A percentile compares a stretch with the other conserved stretches of the same genome.
Evolutionary conservation across 2,797 vertebrate species (phyloP).

Genomic region (Phrynocephalus forsythii): DNA sequence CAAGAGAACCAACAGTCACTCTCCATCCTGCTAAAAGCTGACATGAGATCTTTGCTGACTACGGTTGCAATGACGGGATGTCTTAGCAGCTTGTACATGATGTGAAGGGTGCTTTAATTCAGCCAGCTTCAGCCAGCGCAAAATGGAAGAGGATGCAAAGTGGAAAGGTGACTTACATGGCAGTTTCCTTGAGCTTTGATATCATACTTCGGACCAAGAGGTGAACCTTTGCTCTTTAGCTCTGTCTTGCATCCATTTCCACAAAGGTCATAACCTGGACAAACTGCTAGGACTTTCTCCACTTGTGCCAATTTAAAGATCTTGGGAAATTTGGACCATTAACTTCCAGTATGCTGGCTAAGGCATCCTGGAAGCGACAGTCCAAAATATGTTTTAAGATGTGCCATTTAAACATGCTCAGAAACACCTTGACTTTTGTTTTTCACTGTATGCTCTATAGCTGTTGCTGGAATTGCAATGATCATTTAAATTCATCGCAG

Average conservation of each 20-base stretch:
- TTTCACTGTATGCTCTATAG: no score
- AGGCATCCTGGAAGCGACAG: no score
- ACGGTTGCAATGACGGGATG: conserved; percentile 24
- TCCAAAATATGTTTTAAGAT: not conserved
- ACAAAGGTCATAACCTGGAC: not conserved
- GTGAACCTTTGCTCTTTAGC: not conserved
- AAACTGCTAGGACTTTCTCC: not conserved
- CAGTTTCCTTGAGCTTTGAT: not conserved
- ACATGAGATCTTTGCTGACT: conserved; percentile 31
- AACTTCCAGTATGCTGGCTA: no score
- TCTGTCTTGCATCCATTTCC: not conserved
- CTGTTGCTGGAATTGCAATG: no score
- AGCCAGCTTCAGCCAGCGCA: not conserved
- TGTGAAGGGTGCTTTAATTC: conserved; percentile 14
- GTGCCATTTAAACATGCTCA: no score
- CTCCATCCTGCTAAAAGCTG: conserved; percentile 39
- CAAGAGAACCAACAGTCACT: conserved; percentile 10
- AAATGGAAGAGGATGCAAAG: not conserved
- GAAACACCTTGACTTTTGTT: no score
- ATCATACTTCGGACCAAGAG: not conserved
- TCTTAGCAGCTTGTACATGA: not conserved
- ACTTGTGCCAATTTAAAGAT: not conserved
- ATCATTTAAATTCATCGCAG: no score
- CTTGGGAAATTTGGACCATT: no score
- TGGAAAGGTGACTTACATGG: not conserved